Percentiles rank a stretch among this genome's conserved stretches.
These are phyloP conservation scores for Oncopodura yosiiana DNA, from an alignment of 1,140 invertebrate genomes.

Conservation along the genomic window DNA sequence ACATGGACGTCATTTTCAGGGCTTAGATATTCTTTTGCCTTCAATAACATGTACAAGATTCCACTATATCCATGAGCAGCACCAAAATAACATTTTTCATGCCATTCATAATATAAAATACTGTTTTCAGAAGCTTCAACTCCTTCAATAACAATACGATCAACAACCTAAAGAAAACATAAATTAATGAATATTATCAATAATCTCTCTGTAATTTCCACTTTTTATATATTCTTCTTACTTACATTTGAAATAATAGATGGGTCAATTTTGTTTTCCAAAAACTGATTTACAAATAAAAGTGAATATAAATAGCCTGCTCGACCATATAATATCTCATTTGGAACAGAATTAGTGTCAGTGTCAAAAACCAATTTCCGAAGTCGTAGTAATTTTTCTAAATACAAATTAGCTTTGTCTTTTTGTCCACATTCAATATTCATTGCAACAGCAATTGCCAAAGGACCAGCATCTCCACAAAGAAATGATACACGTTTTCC, in stretches of 20 bases:
- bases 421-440: slow-evolving; percentile 42
- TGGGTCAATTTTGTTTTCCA: slow-evolving; percentile 37
- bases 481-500: slow-evolving; percentile 54
- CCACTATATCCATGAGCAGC: slow-evolving; percentile 75
- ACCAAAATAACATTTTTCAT: slow-evolving; percentile 75
- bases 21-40: slow-evolving; percentile 55
- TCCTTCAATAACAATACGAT: slow-evolving; percentile 7
- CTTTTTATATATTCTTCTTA: neutral
- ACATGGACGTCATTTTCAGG: slow-evolving; percentile 38
- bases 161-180: slow-evolving; percentile 5
- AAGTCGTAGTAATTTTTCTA: slow-evolving; percentile 43
- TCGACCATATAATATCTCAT: slow-evolving; percentile 77
- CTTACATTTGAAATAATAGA: slow-evolving; percentile 13
- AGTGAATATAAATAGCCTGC: slow-evolving; percentile 72
- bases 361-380: slow-evolving; percentile 44
- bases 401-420: slow-evolving; percentile 2
- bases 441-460: slow-evolving; percentile 58
- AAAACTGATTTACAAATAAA: slow-evolving; percentile 57
- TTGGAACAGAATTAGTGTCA: slow-evolving; percentile 45
- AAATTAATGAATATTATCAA: neutral
- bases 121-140: slow-evolving; percentile 3
- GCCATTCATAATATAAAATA: slow-evolving; percentile 69
- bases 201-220: neutral
- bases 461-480: slow-evolving; percentile 64
- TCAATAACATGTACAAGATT: slow-evolving; percentile 68